These are phyloP conservation scores for Drepanosiphum platanoidis DNA, from an alignment of 2,888 invertebrate genomes.

Conservation along the genomic window DNA sequence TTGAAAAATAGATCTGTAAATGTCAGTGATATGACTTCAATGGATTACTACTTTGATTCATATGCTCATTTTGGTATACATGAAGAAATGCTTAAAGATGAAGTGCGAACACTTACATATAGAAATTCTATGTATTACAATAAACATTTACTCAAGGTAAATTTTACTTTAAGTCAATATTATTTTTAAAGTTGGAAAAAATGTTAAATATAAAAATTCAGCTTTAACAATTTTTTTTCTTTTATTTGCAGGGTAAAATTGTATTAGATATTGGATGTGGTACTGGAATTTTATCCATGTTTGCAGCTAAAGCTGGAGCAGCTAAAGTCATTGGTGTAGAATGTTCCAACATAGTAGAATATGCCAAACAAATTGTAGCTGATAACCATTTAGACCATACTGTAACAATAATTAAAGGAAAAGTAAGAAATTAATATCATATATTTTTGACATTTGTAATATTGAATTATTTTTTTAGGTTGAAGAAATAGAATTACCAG, in stretches of 20 bases:
- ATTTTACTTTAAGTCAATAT: background rate
- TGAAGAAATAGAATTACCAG: constrained; percentile 93
- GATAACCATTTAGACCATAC: constrained; percentile 82
- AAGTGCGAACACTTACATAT: constrained; percentile 97
- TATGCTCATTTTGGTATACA: constrained; percentile 99
- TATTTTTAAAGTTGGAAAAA: background rate
- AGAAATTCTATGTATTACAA: constrained; percentile 99
- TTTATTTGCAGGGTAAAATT: constrained; percentile 72
- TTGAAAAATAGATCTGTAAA: constrained; percentile 70
- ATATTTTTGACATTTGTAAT: background rate
- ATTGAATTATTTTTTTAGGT: constrained; percentile 67
- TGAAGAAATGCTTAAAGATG: constrained; percentile 99
- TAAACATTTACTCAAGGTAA: constrained; percentile 89
- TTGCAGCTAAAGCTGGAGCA: constrained; percentile 98
- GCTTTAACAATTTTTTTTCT: background rate
- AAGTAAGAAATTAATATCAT: constrained; percentile 67
- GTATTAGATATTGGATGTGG: constrained; percentile 99
- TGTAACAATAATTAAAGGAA: constrained; percentile 86
- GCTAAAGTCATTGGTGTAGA: constrained; percentile 95
- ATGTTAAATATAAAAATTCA: background rate
- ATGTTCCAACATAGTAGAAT: constrained; percentile 98
- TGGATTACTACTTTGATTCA: constrained; percentile 99
- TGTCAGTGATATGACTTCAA: constrained; percentile 97
- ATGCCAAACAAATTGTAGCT: constrained; percentile 93
- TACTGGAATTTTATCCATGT: constrained; percentile 99